Evolutionary conservation across 2,888 invertebrate species (phyloP).

Genomic region (Acronicta alni): DNA sequence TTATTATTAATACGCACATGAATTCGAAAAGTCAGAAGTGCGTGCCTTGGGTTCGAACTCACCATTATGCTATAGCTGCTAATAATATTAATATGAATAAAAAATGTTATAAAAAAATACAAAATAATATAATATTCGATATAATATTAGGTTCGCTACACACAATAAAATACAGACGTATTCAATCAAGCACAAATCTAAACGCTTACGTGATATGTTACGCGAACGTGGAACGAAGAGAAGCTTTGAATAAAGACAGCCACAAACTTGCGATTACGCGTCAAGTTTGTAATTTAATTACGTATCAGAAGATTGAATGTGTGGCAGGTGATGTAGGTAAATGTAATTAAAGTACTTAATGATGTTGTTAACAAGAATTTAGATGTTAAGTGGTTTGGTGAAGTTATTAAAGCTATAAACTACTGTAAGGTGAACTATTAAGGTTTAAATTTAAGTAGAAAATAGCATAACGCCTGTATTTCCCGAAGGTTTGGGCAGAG

Average conservation of each 20-base stretch:
- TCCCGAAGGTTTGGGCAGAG: too few species aligned
- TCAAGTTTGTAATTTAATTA: slow-evolving; percentile 29
- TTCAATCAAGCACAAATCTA: slow-evolving; percentile 17
- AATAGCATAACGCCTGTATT: too few species aligned
- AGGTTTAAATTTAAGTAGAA: too few species aligned
- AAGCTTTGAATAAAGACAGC: slow-evolving; percentile 12
- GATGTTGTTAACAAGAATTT: slow-evolving; percentile 7
- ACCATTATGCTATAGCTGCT: too few species aligned
- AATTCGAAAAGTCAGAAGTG: too few species aligned
- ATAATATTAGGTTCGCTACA: not conserved
- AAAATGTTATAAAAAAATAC: too few species aligned
- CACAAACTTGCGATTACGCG: slow-evolving; percentile 10
- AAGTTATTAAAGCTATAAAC: too few species aligned
- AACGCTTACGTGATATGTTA: slow-evolving; percentile 15
- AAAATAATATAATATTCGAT: not conserved
- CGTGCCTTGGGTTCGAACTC: too few species aligned
- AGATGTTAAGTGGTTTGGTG: not conserved
- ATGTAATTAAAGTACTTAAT: slow-evolving; percentile 27
- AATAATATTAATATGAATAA: too few species aligned
- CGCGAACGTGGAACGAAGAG: slow-evolving; percentile 3
- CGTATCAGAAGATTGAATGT: not conserved
- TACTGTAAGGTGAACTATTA: not conserved
- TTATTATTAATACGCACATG: too few species aligned
- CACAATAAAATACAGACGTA: slow-evolving; percentile 2
- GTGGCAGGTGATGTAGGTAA: slow-evolving; percentile 17